Percentiles rank a stretch among this genome's conserved stretches.
phyloP scores from a whole-genome alignment of 2,797 vertebrate species.

The Semaprochilodus insignis region DNA sequence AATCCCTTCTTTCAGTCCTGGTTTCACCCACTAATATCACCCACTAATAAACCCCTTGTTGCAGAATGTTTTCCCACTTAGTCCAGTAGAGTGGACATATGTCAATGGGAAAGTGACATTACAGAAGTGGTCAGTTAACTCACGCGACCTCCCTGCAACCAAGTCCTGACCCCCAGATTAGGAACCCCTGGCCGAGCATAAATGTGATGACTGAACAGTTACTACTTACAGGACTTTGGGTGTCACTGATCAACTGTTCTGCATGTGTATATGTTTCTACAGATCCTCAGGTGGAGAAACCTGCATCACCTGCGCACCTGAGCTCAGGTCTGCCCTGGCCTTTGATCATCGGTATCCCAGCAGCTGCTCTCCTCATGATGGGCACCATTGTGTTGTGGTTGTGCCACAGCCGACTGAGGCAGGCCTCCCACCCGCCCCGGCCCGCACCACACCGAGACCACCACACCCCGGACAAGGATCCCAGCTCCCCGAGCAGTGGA shows the following conservation, averaged over 20 bases:
- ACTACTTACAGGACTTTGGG: neutral
- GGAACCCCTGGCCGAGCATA: too few species aligned
- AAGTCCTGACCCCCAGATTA: too few species aligned
- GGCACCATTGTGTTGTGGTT: constrained; percentile 72
- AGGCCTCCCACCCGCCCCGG: constrained; percentile 50
- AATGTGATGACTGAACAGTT: too few species aligned
- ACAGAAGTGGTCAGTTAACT: too few species aligned
- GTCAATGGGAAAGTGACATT: too few species aligned
- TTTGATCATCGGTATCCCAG: constrained; percentile 72
- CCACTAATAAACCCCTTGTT: too few species aligned
- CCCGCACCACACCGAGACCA: constrained; percentile 54
- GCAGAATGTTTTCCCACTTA: too few species aligned
- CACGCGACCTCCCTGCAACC: too few species aligned
- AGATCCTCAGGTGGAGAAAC: constrained; percentile 65
- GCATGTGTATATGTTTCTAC: constrained; percentile 27
- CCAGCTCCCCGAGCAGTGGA: constrained; percentile 28
- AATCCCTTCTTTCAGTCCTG: too few species aligned
- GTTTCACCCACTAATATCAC: too few species aligned
- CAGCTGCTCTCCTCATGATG: constrained; percentile 70
- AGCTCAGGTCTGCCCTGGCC: constrained; percentile 73
- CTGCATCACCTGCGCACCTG: constrained; percentile 61
- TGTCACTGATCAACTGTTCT: neutral
- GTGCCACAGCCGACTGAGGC: constrained; percentile 68
- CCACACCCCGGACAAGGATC: constrained; percentile 63
- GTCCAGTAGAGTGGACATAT: too few species aligned